Evolutionary conservation across 2,797 vertebrate genomes (phyloP).

Genomic region (Pantherophis alleghaniensis): DNA sequence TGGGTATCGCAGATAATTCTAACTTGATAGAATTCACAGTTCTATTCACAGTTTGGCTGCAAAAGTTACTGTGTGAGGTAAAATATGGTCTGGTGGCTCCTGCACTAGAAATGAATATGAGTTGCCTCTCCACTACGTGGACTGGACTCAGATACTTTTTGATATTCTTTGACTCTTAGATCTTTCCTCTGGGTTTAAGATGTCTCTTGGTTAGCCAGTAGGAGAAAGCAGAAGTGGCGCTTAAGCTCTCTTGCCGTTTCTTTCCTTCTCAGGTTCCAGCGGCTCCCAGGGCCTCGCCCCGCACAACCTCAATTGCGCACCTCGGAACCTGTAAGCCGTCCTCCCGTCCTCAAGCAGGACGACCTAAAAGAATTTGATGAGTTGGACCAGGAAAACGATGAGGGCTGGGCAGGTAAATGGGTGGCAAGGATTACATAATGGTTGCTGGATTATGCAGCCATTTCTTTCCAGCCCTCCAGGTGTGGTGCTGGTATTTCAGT

Average conservation of each 20-base stretch:
- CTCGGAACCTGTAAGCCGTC: constrained; percentile 84
- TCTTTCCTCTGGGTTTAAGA: not conserved
- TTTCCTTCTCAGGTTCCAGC: constrained; percentile 77
- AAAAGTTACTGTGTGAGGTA: not conserved
- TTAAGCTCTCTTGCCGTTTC: not conserved
- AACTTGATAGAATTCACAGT: not conserved
- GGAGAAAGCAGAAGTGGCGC: not conserved
- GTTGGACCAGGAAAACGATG: constrained; percentile 89
- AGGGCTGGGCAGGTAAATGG: constrained; percentile 90
- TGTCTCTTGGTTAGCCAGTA: not conserved
- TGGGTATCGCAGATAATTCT: no score
- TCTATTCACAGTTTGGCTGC: not conserved
- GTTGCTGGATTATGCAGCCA: not conserved
- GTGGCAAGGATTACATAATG: not conserved
- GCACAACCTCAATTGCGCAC: constrained; percentile 73
- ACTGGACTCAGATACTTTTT: not conserved
- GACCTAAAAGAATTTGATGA: constrained; percentile 90
- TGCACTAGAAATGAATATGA: not conserved
- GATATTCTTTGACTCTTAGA: not conserved
- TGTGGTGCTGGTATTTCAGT: not conserved
- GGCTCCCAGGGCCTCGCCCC: constrained; percentile 74
- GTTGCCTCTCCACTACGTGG: not conserved
- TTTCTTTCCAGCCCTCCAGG: not conserved
- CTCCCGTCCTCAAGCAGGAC: constrained; percentile 92
- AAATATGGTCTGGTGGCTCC: not conserved